Evolutionary conservation across 2,113 vertebrate species (phyloP).

Genomic region (Hemibates koningsi): DNA sequence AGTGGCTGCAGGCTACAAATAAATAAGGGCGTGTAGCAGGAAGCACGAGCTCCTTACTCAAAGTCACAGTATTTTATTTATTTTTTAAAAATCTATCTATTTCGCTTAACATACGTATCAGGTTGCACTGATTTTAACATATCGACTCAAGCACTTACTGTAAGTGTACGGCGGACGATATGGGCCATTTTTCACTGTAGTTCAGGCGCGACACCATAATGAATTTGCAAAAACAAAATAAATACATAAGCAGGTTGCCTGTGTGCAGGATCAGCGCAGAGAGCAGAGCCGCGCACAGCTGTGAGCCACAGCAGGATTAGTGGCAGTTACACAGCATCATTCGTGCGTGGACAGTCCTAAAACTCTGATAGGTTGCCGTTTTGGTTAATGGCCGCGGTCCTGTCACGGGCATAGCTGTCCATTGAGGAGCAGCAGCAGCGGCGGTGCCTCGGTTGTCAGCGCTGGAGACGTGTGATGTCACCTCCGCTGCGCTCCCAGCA

Average conservation of each 20-base stretch:
- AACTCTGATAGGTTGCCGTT: not conserved
- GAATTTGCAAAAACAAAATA: not conserved
- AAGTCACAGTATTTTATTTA: not conserved
- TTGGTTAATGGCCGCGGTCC: conserved; percentile 18
- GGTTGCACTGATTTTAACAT: not conserved
- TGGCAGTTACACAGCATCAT: not conserved
- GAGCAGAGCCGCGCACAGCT: not conserved
- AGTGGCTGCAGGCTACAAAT: not conserved
- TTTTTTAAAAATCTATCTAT: not conserved
- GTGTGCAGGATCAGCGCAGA: not conserved
- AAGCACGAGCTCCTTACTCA: not conserved
- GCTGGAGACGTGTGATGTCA: conserved; percentile 49
- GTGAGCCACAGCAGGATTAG: not conserved
- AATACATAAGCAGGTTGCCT: not conserved
- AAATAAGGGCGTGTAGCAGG: not conserved
- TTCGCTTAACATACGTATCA: not conserved
- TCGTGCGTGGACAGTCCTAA: not conserved
- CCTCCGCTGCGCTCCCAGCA: conserved; percentile 33
- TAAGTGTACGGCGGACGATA: not conserved
- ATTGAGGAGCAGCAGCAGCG: not conserved
- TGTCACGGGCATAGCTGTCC: not conserved
- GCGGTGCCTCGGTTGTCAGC: not conserved
- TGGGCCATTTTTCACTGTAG: not conserved
- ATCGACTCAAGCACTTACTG: conserved; percentile 2
- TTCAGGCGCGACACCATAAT: conserved; percentile 13